Evolutionary conservation across 2,888 invertebrate species (phyloP).

Genomic region (Nowickia ferox): DNA sequence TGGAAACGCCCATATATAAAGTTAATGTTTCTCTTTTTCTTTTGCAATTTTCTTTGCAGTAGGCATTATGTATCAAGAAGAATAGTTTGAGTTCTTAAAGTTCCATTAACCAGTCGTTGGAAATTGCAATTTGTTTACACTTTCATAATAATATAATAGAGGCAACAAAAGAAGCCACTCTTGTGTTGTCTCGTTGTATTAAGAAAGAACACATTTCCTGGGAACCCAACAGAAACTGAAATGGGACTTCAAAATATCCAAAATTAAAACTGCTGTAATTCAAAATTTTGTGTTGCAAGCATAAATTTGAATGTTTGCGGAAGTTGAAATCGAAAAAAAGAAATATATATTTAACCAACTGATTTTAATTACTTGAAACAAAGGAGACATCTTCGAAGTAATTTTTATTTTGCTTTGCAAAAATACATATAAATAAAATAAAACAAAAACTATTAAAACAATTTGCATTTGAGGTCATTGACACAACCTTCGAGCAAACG

Average conservation of each 20-base stretch:
- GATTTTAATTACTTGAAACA: neutral
- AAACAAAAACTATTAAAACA: constrained; percentile 45
- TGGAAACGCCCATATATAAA: too few relatives aligned
- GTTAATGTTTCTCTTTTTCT: too few relatives aligned
- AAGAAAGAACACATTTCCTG: too few relatives aligned
- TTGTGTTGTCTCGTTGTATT: too few relatives aligned
- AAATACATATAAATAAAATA: constrained; percentile 23
- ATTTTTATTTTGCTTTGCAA: neutral
- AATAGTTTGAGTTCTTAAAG: too few relatives aligned
- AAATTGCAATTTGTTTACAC: too few relatives aligned
- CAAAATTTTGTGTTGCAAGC: neutral
- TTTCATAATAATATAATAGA: too few relatives aligned
- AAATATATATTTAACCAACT: neutral
- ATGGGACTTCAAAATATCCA: neutral
- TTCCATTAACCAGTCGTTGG: too few relatives aligned
- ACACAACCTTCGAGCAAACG: constrained; percentile 73
- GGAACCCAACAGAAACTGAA: too few relatives aligned
- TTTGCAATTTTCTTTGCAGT: too few relatives aligned
- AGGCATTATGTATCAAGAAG: too few relatives aligned
- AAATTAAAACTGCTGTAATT: neutral
- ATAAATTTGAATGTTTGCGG: neutral
- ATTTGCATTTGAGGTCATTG: constrained; percentile 80
- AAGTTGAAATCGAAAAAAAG: neutral
- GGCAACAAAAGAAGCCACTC: too few relatives aligned
- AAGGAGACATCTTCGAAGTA: neutral